Conservation (phyloP, 1,140 invertebrate species). For the Ostrea edulis region DNA sequence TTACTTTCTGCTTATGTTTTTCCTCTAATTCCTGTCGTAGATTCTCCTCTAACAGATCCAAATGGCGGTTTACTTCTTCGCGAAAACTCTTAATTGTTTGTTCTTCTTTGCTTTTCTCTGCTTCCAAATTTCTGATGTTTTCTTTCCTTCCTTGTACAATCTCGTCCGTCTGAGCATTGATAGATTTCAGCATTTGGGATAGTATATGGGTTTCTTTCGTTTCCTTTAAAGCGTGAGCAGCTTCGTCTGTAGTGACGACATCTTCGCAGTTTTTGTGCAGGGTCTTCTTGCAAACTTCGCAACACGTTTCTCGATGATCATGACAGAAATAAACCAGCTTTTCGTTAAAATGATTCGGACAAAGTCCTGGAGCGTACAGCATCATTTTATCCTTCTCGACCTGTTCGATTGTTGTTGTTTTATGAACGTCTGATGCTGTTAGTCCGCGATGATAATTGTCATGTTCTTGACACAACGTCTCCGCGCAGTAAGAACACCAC, state of each 20-base stretch:
- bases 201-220: constrained; percentile 44
- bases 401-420: constrained; percentile 39
- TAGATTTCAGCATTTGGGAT: constrained; percentile 32
- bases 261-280: constrained; percentile 49
- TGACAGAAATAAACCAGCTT: constrained; percentile 49
- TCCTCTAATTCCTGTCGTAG: constrained; percentile 41
- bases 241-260: constrained; percentile 43
- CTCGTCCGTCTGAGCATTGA: constrained; percentile 43
- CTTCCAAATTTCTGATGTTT: constrained; percentile 46
- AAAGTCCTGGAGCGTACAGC: constrained; percentile 43
- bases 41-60: constrained; percentile 43
- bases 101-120: constrained; percentile 41
- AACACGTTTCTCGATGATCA: constrained; percentile 30
- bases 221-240: constrained; percentile 41
- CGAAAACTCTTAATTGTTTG: constrained; percentile 41
- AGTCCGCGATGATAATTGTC: constrained; percentile 44
- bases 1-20: constrained; percentile 43
- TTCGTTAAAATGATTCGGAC: constrained; percentile 40
- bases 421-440: constrained; percentile 44
- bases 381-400: constrained; percentile 43
- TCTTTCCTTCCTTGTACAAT: constrained; percentile 41
- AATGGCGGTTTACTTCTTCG: constrained; percentile 44
- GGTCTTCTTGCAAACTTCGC: constrained; percentile 44
- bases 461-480: constrained; percentile 50
- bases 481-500: constrained; percentile 54